Percentiles rank a stretch among this genome's conserved stretches.
These are phyloP conservation scores for Orthosia gracilis DNA, from an alignment of 2,888 invertebrate genomes.

Conservation along the genomic window DNA sequence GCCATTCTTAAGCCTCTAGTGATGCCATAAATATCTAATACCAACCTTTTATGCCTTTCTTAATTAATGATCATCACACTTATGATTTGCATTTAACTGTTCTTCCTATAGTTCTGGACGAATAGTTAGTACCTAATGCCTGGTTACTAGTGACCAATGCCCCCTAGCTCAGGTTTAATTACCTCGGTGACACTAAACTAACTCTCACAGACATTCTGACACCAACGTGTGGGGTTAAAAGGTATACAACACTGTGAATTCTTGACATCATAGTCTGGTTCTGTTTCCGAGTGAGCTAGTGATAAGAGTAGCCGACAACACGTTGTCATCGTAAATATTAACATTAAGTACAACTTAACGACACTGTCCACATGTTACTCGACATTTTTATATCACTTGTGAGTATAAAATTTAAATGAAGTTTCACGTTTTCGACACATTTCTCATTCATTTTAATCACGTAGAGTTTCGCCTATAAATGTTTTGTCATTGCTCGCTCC, in stretches of 20 bases:
- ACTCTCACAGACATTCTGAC: constrained; percentile 60
- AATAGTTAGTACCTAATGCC: constrained; percentile 7
- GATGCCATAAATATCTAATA: constrained; percentile 44
- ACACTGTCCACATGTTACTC: constrained; percentile 58
- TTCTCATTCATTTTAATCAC: constrained; percentile 62
- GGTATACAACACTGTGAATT: constrained; percentile 65
- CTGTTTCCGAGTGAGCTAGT: constrained; percentile 56
- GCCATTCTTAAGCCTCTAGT: constrained; percentile 32
- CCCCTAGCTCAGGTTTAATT: constrained; percentile 59
- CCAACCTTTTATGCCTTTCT: constrained; percentile 39
- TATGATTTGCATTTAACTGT: constrained; percentile 57
- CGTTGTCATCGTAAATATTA: constrained; percentile 61
- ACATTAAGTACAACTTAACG: constrained; percentile 66
- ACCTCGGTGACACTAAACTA: constrained; percentile 52
- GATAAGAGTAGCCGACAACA: constrained; percentile 59
- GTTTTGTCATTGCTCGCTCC: constrained; percentile 49
- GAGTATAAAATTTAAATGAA: constrained; percentile 63
- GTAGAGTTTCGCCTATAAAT: constrained; percentile 45
- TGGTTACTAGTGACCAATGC: constrained; percentile 49
- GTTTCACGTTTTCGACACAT: constrained; percentile 63
- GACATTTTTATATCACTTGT: constrained; percentile 66
- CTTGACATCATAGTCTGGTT: constrained; percentile 62
- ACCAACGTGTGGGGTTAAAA: constrained; percentile 68
- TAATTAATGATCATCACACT: constrained; percentile 43
- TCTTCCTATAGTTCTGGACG: constrained; percentile 38